phyloP scores from a whole-genome alignment of 2,113 vertebrate genomes.

The Plestiodon gilberti region DNA sequence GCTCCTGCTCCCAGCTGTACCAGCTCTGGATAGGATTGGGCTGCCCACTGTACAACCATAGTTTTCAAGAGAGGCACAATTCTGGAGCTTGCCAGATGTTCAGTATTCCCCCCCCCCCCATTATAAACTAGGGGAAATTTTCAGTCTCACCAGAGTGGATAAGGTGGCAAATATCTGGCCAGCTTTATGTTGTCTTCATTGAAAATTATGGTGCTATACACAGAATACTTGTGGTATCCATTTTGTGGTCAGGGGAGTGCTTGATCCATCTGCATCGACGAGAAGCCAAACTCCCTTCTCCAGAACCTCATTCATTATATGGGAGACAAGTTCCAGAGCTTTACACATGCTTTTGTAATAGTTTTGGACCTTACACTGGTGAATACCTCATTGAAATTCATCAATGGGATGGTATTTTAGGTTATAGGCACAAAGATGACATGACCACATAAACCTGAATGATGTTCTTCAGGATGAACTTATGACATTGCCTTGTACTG shows the following conservation, averaged over 20 bases:
- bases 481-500: no score
- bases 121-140: background rate
- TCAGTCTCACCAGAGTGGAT: no score
- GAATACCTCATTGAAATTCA: no score
- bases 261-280: background rate
- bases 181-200: background rate
- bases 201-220: background rate
- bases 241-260: background rate
- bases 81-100: background rate
- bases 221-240: background rate
- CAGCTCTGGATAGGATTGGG: no score
- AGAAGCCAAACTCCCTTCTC: background rate
- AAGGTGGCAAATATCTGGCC: background rate
- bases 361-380: background rate
- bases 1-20: no score
- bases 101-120: background rate
- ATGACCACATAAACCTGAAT: no score
- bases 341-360: background rate
- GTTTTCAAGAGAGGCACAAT: background rate
- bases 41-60: no score
- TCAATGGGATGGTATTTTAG: no score
- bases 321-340: background rate
- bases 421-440: no score
- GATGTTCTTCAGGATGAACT: no score
- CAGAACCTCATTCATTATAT: background rate